Evolutionary conservation across 2,888 invertebrate genomes (phyloP), one percentile per base, ranked within the genome.

Genomic region (Abrostola tripartita): DNA sequence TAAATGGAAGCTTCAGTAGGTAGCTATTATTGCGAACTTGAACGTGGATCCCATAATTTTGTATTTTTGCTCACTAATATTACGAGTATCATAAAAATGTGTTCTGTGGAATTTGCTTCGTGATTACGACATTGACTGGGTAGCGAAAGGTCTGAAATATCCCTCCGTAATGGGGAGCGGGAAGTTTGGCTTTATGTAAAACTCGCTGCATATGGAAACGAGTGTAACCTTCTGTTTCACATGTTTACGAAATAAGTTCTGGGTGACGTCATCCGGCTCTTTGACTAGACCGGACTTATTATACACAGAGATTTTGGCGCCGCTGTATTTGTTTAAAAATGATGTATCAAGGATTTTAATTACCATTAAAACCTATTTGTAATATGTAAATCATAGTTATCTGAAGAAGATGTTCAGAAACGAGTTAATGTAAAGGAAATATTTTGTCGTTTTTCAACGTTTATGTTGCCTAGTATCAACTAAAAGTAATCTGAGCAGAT

Each of bases 1-100:
- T 83, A 84, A 86, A 85, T 83, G 81, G 78, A 72, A 76, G 47
- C 81, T 76, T 71, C 71, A 64, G 62, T 75, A 71, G 56, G 76
- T 79, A 79, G 81, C 77, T 82, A 85, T 87, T 84, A 85, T 84
- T 83, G 74, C 78, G 71, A 86, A 84, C 74, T 79, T 76, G 69
- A 76, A 68, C 51, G 50, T 68, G 78, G 81, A 78, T 68, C 55
- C 65, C 58, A 71, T 78, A 74, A 74, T 72, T 71, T 76, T 75
- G 79, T 82, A 81, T 80, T 81, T 80, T 77, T 76, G 68, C 68
- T 74, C 68, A 69, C 72, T 75, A 76, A 79, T 77, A 74, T 77
- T 73, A 70, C 76, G 70, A 69, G 67, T 52, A 37, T 69, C 63
- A 71, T 81, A 78, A 81, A 76, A 76, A 71, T 68, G 66, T 71